These are phyloP conservation scores for Brachionichthys hirsutus DNA, from an alignment of 2,113 vertebrate genomes.

Conservation along the genomic window DNA sequence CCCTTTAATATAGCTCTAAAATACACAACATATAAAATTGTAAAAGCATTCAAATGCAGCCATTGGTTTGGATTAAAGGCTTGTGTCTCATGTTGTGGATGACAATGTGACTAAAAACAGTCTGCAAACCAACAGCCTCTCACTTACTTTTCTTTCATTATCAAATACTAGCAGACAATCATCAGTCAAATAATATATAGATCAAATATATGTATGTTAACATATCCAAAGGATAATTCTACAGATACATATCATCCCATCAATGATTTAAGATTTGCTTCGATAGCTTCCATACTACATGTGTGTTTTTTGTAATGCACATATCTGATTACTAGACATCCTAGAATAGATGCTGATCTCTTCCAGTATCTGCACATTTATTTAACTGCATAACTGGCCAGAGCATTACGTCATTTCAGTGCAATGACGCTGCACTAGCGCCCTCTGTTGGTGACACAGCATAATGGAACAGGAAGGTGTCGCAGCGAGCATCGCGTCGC, in stretches of 20 bases:
- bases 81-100: constrained; percentile 17
- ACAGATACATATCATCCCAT: neutral
- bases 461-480: constrained; percentile 6
- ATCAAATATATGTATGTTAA: constrained; percentile 14
- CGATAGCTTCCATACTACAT: too few species aligned
- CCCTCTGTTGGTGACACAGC: constrained; percentile 64
- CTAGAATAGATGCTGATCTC: constrained; percentile 3
- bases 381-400: neutral
- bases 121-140: constrained; percentile 15
- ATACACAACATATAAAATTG: constrained; percentile 57
- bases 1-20: constrained; percentile 23
- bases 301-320: constrained; percentile 5
- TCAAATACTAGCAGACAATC: constrained; percentile 6
- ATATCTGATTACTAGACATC: constrained; percentile 10
- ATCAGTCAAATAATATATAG: constrained; percentile 12
- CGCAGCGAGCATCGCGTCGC: constrained; percentile 27
- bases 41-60: constrained; percentile 24
- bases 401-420: constrained; percentile 59
- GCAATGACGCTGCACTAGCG: constrained; percentile 33
- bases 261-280: constrained; percentile 4
- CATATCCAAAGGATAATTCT: neutral
- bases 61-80: constrained; percentile 17
- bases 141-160: constrained; percentile 2
- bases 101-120: constrained; percentile 1
- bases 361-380: constrained; percentile 19